A percentile compares a stretch with the other conserved stretches of the same genome.
These are phyloP conservation scores for Loripinus fragilis DNA, from an alignment of 2,888 invertebrate genomes.

Conservation along the genomic window DNA sequence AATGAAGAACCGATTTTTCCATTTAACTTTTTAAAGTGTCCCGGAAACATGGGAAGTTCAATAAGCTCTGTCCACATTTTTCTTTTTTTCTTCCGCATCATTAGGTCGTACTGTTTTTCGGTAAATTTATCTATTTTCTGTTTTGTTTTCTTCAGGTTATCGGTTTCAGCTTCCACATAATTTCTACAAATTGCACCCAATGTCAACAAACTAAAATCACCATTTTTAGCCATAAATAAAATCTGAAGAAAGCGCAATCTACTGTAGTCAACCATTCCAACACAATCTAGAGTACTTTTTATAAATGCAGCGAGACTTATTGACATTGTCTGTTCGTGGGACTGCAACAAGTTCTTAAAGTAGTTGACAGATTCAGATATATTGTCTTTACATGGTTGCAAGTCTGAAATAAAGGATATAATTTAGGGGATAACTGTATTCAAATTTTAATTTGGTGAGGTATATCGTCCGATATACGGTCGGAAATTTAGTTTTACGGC, in stretches of 20 bases:
- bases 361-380: neutral
- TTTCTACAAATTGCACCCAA: neutral
- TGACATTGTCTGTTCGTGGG: neutral
- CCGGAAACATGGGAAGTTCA: neutral
- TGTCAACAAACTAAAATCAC: neutral
- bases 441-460: no score
- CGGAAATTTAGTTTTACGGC: no score
- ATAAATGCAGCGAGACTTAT: neutral
- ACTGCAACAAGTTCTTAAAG: neutral
- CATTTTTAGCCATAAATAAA: neutral
- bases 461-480: no score
- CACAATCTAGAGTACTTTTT: neutral
- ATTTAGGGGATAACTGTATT: no score
- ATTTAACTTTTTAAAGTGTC: neutral
- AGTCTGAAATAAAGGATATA: neutral
- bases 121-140: neutral
- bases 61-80: neutral
- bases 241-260: neutral
- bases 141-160: neutral
- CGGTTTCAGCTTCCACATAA: neutral
- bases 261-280: neutral
- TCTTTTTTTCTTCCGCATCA: neutral
- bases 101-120: neutral
- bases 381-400: neutral
- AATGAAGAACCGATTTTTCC: neutral